These are phyloP conservation scores for Nautilus pompilius DNA, from an alignment of 1,140 invertebrate genomes.

Conservation along the genomic window DNA sequence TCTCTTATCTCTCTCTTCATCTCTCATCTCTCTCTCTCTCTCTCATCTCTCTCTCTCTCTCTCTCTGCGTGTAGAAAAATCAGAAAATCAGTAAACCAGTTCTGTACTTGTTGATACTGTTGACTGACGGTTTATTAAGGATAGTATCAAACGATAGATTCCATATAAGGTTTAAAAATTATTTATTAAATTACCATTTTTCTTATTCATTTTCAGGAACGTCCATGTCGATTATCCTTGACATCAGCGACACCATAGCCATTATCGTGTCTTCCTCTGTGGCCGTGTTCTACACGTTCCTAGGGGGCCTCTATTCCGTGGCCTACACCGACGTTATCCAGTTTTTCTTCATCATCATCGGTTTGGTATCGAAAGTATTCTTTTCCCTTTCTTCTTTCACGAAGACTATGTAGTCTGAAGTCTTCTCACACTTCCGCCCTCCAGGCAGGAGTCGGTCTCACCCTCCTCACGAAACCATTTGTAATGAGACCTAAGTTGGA, in stretches of 20 bases:
- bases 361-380: too few relatives aligned
- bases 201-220: conserved; percentile 74
- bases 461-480: neutral
- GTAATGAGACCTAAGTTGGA: neutral
- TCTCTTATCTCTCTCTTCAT: too few relatives aligned
- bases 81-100: too few relatives aligned
- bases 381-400: too few relatives aligned
- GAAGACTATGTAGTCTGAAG: neutral
- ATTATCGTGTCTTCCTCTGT: conserved; percentile 25
- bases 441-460: neutral
- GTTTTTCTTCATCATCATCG: conserved; percentile 23
- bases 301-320: conserved; percentile 36
- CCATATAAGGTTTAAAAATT: too few relatives aligned
- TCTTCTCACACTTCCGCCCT: neutral
- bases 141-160: too few relatives aligned
- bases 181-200: too few relatives aligned
- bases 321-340: conserved; percentile 39
- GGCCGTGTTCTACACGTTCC: conserved; percentile 32
- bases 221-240: conserved; percentile 89
- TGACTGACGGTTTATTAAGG: too few relatives aligned
- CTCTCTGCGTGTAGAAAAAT: too few relatives aligned
- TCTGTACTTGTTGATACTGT: too few relatives aligned
- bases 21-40: too few relatives aligned
- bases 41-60: too few relatives aligned
- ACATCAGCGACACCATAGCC: conserved; percentile 72